A percentile compares a stretch with the other conserved stretches of the same genome.
phyloP scores from a whole-genome alignment of 2,113 vertebrate species.

The Tylochromis polylepis region DNA sequence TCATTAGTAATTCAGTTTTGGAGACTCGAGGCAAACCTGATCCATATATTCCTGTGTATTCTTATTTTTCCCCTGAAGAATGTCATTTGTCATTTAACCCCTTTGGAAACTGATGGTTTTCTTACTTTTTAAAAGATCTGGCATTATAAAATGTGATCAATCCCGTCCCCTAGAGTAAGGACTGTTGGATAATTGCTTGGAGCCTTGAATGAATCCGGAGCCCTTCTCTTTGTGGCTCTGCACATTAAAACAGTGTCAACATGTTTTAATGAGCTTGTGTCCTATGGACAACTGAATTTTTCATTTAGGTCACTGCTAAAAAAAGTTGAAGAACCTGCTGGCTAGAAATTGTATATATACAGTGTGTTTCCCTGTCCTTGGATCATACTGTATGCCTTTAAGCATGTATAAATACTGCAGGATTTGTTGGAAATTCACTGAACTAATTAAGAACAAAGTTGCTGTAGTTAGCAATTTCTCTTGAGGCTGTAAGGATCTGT shows the following conservation, averaged over 20 bases:
- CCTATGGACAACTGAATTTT: slow-evolving; percentile 26
- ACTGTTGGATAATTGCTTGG: background rate
- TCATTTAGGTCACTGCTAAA: slow-evolving; percentile 35
- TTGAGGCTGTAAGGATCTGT: background rate
- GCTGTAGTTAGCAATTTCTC: slow-evolving; percentile 33
- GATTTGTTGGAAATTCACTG: slow-evolving; percentile 29
- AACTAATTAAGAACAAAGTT: slow-evolving; percentile 64
- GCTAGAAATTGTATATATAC: slow-evolving; percentile 26
- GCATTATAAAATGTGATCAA: slow-evolving; percentile 29
- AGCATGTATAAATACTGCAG: slow-evolving; percentile 40
- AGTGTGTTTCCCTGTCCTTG: slow-evolving; percentile 18
- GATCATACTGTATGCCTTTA: slow-evolving; percentile 34
- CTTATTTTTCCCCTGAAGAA: slow-evolving; percentile 34
- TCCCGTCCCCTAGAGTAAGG: slow-evolving; percentile 5
- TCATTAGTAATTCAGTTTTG: slow-evolving; percentile 60
- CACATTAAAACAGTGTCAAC: slow-evolving; percentile 50
- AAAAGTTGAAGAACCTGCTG: slow-evolving; percentile 17
- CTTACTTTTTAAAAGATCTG: background rate
- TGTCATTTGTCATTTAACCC: slow-evolving; percentile 35
- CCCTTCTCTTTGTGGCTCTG: background rate
- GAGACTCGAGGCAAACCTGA: slow-evolving; percentile 34
- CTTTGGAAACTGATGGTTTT: slow-evolving; percentile 6
- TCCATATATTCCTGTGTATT: slow-evolving; percentile 26
- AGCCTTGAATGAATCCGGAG: slow-evolving; percentile 16
- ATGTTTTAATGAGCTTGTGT: slow-evolving; percentile 51